These are phyloP conservation scores for Ophraella communa DNA, from an alignment of 2,888 invertebrate genomes.

Conservation along the genomic window DNA sequence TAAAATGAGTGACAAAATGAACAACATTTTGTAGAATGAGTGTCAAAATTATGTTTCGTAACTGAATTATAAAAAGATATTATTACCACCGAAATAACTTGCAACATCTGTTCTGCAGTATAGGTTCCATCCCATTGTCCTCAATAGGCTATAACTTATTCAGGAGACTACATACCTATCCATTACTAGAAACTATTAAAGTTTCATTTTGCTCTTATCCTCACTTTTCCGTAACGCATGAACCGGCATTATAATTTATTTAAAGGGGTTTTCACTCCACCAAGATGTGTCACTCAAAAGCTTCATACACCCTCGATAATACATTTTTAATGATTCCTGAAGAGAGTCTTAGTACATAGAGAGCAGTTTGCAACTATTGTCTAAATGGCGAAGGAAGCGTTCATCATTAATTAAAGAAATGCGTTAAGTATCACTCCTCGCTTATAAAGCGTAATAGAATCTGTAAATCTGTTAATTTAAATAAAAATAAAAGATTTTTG, in stretches of 20 bases:
- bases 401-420: slow-evolving; percentile 1
- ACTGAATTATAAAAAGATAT: too few species aligned
- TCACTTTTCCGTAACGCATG: slow-evolving; percentile 31
- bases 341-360: slow-evolving; percentile 8
- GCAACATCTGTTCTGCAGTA: slow-evolving; percentile 1
- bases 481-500: too few species aligned
- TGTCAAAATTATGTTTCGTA: too few species aligned
- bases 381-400: background rate
- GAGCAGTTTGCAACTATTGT: slow-evolving; percentile 13
- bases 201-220: slow-evolving; percentile 32
- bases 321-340: slow-evolving; percentile 21
- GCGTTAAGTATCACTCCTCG: background rate
- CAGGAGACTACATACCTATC: slow-evolving; percentile 28
- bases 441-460: too few species aligned
- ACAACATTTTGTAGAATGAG: too few species aligned
- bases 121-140: background rate
- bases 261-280: slow-evolving; percentile 28
- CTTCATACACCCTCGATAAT: slow-evolving; percentile 18
- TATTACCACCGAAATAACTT: background rate
- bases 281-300: slow-evolving; percentile 29
- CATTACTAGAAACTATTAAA: slow-evolving; percentile 30
- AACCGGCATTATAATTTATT: slow-evolving; percentile 30
- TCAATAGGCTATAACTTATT: slow-evolving; percentile 29
- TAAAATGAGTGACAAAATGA: too few species aligned
- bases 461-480: too few species aligned